These are phyloP conservation scores for Sphaerophoria taeniata DNA, from an alignment of 2,888 invertebrate genomes.

Conservation along the genomic window DNA sequence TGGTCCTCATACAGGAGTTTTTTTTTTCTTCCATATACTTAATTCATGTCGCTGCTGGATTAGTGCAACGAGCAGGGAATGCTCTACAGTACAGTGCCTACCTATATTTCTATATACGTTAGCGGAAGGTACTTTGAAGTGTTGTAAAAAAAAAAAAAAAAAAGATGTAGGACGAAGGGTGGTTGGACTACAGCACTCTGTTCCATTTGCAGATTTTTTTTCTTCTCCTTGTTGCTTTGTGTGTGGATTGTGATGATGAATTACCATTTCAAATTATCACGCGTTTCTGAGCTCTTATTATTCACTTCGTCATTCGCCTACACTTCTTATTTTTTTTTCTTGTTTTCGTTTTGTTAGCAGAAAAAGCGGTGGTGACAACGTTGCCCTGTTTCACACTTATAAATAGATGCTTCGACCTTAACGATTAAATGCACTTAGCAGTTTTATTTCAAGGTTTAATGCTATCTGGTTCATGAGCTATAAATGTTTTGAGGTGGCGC, in stretches of 20 bases:
- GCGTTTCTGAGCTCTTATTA: slow-evolving; percentile 40
- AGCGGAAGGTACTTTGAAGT: neutral
- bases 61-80: slow-evolving; percentile 29
- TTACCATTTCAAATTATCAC: slow-evolving; percentile 65
- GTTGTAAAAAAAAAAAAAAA: slow-evolving; percentile 22
- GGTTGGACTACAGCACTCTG: slow-evolving; percentile 32
- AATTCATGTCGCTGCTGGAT: slow-evolving; percentile 43
- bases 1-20: slow-evolving; percentile 24
- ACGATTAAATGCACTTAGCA: too few species aligned
- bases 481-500: too few species aligned
- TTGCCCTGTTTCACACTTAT: slow-evolving; percentile 14
- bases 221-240: neutral
- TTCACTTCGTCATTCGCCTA: slow-evolving; percentile 23
- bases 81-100: neutral
- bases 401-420: too few species aligned
- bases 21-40: neutral
- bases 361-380: neutral
- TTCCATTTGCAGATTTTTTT: slow-evolving; percentile 28
- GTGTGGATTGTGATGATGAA: slow-evolving; percentile 60
- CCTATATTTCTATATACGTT: too few species aligned
- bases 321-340: neutral
- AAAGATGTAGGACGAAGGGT: slow-evolving; percentile 67
- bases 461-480: too few species aligned
- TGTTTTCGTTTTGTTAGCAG: neutral
- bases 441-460: too few species aligned